Evolutionary conservation across 2,797 vertebrate species (phyloP).

Genomic region (Cuculus canorus): DNA sequence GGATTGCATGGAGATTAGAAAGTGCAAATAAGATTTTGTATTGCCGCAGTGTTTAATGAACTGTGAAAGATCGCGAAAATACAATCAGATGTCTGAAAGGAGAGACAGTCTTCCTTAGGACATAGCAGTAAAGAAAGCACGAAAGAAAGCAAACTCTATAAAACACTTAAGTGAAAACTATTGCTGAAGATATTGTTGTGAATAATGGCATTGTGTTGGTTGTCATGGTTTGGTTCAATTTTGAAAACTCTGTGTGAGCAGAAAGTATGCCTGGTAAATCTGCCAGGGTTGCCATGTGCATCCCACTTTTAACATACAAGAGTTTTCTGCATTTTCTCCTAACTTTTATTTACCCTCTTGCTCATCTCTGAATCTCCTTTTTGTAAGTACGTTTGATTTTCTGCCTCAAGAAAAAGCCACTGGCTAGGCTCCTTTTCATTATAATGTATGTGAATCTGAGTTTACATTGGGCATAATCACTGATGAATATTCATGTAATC

Average conservation of each 20-base stretch:
- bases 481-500: constrained; percentile 56
- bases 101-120: background rate
- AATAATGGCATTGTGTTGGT: background rate
- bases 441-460: constrained; percentile 25
- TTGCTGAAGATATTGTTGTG: background rate
- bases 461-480: constrained; percentile 15
- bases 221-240: background rate
- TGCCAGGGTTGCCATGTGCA: background rate
- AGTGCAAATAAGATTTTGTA: background rate
- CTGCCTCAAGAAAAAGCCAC: background rate
- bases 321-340: background rate
- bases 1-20: background rate
- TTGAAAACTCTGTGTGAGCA: background rate
- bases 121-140: background rate
- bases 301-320: background rate
- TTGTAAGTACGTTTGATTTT: background rate
- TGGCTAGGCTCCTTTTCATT: background rate
- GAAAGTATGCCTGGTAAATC: background rate
- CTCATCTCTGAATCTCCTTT: background rate
- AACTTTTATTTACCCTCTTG: background rate
- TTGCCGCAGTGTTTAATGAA: background rate
- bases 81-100: background rate
- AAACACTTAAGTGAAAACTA: background rate
- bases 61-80: background rate
- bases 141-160: background rate